Evolutionary conservation across 2,888 invertebrate genomes (phyloP), one percentile per base, ranked within the genome.

Genomic region (Muschampia plurimacula): DNA sequence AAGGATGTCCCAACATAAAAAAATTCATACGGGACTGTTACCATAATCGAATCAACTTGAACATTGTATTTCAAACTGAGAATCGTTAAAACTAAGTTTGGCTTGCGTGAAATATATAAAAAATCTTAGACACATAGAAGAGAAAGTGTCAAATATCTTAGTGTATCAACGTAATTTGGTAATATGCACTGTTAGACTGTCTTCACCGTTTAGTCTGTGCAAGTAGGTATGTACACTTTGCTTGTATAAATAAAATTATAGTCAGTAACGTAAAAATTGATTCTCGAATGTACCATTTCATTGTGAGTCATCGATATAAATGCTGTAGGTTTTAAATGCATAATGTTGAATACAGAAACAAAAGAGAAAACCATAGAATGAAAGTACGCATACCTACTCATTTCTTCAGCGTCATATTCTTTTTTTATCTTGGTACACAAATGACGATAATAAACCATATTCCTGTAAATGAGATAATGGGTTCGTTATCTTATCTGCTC

Each of bases 281-380:
- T 72, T 28, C 41, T 52, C 49, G 69, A 70, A 70, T 63, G 62
- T 69, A 46, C 36, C 22, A 22, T 22, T 22, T 65, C 32, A 9
- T 55, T 32, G 62, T 72, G 72, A 72, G 41, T 72, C 72, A 72
- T 49, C 60, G 46, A 64, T 71, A 66, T 52, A 49, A 67, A 66
- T 52, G 49, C 49, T 52, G 71, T 49, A 46, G 13, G 32, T 39
- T 57, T 57, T 36, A 59, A 28, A 28, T 59, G 55, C 22, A 57
- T 32, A 57, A 22, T 13, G 32, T 32, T 22, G 5, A n/a, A 59
- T 32, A 32, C 59, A 32, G 28, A 32, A 12, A 59, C 44, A 59
- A n/a, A 44, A 15, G 39, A 9, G 22, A 41, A 63, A 15, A 15
- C 22, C 15, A 63, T 22, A 22, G 4, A 46, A 64, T 12, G 15